Conservation (phyloP, 2,113 vertebrate genomes). For the Thermophis baileyi region DNA sequence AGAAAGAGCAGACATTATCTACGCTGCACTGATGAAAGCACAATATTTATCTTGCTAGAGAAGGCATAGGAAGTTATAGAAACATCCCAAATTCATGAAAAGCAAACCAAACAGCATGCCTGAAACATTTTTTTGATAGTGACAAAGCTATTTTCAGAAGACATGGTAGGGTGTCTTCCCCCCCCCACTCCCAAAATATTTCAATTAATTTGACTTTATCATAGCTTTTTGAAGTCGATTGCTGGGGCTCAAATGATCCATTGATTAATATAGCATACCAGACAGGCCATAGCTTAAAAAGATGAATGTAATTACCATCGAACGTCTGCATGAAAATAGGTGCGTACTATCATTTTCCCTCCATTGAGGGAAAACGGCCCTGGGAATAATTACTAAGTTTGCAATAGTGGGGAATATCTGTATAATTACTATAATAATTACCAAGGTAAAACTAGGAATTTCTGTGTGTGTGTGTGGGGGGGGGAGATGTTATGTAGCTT, state of each 20-base stretch:
- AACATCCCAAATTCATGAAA: not conserved
- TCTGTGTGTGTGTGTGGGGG: no score
- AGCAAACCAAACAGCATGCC: not conserved
- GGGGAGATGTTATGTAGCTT: no score
- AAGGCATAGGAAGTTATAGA: not conserved
- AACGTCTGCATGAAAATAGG: not conserved
- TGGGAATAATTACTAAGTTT: not conserved
- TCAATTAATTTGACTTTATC: not conserved
- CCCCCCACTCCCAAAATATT: no score
- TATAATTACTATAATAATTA: no score
- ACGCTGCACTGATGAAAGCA: not conserved
- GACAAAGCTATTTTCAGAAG: not conserved
- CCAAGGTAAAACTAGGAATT: no score
- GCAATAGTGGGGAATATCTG: not conserved
- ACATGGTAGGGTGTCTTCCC: not conserved
- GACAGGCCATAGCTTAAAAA: not conserved
- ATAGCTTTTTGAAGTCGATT: rapidly evolving
- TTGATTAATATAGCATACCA: not conserved
- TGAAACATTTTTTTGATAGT: not conserved
- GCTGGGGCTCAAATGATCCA: not conserved
- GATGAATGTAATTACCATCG: not conserved
- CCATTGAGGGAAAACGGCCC: not conserved
- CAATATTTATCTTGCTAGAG: not conserved
- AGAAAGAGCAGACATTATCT: not conserved
- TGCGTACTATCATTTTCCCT: not conserved